A percentile compares a stretch with the other conserved stretches of the same genome.
These are phyloP conservation scores for Cephus nigrinus DNA, from an alignment of 2,888 invertebrate genomes.

Conservation along the genomic window DNA sequence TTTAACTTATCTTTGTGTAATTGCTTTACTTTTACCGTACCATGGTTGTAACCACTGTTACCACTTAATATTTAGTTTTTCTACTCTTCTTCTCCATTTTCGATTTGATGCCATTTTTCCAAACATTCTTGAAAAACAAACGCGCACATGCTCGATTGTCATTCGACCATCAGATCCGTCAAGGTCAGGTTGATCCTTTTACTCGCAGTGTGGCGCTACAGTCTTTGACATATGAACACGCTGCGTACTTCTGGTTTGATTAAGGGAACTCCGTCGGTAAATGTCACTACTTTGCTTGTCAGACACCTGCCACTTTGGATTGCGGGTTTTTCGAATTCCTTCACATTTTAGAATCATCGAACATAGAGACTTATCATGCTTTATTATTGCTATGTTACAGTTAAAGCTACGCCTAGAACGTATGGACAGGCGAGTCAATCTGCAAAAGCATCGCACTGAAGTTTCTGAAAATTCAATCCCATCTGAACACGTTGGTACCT, in stretches of 20 bases:
- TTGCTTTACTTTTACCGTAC: background rate
- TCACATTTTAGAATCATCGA: background rate
- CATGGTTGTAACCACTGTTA: background rate
- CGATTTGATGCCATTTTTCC: constrained; percentile 23
- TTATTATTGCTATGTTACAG: constrained; percentile 65
- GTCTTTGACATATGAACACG: background rate
- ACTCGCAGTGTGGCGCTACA: constrained; percentile 10
- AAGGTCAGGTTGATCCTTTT: constrained; percentile 13
- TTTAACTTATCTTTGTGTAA: background rate
- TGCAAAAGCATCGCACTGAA: constrained; percentile 64
- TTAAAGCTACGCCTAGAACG: constrained; percentile 75
- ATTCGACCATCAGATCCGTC: constrained; percentile 21
- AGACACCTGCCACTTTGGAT: background rate
- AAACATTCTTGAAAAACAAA: constrained; percentile 23
- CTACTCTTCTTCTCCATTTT: background rate
- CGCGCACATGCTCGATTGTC: constrained; percentile 32
- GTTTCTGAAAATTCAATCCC: constrained; percentile 53
- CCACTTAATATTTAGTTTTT: background rate
- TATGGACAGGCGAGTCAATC: constrained; percentile 73
- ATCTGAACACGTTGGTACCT: constrained; percentile 52
- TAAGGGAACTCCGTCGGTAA: background rate
- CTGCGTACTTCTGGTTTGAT: background rate
- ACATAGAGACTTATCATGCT: background rate
- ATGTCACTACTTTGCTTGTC: background rate
- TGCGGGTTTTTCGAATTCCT: background rate